Conservation (phyloP, 2,888 invertebrate genomes). For the Didymodactylos carnosus region DNA sequence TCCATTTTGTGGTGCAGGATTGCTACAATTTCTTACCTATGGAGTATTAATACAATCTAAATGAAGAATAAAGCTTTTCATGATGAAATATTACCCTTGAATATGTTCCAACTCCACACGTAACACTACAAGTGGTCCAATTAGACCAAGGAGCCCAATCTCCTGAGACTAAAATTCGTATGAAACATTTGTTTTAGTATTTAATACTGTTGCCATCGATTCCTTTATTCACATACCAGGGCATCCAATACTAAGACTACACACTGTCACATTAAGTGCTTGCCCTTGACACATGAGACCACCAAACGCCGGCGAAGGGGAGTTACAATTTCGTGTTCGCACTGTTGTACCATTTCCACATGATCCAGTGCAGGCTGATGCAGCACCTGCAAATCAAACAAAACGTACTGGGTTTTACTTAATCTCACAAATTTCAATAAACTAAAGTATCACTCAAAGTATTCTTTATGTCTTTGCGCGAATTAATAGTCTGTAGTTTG, state of each 20-base stretch:
- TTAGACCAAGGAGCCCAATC: slow-evolving; percentile 37
- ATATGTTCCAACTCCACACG: slow-evolving; percentile 61
- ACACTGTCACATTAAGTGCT: not conserved
- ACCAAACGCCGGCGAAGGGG: slow-evolving; percentile 24
- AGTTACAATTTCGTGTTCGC: slow-evolving; percentile 26
- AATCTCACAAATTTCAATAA: too few relatives aligned
- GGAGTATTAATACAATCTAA: not conserved
- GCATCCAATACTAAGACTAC: not conserved
- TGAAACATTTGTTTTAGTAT: too few relatives aligned
- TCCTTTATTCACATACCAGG: not conserved
- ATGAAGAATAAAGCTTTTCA: not conserved
- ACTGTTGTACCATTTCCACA: slow-evolving; percentile 22
- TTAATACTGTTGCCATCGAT: too few relatives aligned
- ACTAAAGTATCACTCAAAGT: too few relatives aligned
- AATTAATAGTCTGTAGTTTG: too few relatives aligned
- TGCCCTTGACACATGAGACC: slow-evolving; percentile 19
- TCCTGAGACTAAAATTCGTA: slow-evolving; percentile 30
- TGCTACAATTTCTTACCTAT: not conserved
- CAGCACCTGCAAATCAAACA: too few relatives aligned
- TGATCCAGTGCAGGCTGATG: too few relatives aligned
- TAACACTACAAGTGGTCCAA: slow-evolving; percentile 50
- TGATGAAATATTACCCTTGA: not conserved
- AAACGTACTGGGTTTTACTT: too few relatives aligned
- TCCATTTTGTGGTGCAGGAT: not conserved
- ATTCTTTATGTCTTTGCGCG: too few relatives aligned